Conservation (phyloP, 2,888 invertebrate genomes). For the Magallana nippona region DNA sequence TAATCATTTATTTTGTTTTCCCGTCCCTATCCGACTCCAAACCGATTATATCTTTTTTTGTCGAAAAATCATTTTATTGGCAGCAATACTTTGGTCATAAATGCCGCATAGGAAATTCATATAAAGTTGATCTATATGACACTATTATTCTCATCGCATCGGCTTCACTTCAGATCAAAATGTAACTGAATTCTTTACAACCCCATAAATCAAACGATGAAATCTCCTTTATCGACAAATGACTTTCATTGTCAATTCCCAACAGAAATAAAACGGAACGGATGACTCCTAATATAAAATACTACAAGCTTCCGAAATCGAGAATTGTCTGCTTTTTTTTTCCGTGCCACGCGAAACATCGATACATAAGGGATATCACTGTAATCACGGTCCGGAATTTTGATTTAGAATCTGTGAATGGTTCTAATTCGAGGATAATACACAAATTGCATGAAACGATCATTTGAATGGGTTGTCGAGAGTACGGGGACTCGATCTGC, state of each 20-base stretch:
- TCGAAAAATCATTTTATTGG: conserved; percentile 11
- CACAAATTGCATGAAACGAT: conserved; percentile 40
- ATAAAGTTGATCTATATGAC: conserved; percentile 32
- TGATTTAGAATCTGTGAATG: conserved; percentile 41
- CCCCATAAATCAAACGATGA: conserved; percentile 27
- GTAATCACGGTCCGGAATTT: conserved; percentile 29
- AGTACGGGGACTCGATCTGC: not conserved
- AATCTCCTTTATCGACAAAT: conserved; percentile 38
- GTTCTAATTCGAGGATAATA: conserved; percentile 22
- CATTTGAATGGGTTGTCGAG: conserved; percentile 28
- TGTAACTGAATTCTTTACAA: conserved; percentile 22
- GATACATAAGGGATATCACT: conserved; percentile 28
- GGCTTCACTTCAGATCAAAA: conserved; percentile 30
- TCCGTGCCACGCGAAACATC: conserved; percentile 16
- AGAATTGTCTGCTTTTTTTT: not conserved
- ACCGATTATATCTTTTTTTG: conserved; percentile 8
- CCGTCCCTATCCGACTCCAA: not conserved
- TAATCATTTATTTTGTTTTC: not conserved
- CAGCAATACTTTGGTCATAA: conserved; percentile 25
- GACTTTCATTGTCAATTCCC: conserved; percentile 37
- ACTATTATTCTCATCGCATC: conserved; percentile 21
- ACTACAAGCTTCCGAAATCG: conserved; percentile 22
- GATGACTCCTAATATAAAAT: conserved; percentile 35
- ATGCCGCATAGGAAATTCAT: conserved; percentile 24
- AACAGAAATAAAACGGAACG: conserved; percentile 25